Conservation (phyloP, 2,797 vertebrate genomes). For the Cyprinodon diabolis region DNA sequence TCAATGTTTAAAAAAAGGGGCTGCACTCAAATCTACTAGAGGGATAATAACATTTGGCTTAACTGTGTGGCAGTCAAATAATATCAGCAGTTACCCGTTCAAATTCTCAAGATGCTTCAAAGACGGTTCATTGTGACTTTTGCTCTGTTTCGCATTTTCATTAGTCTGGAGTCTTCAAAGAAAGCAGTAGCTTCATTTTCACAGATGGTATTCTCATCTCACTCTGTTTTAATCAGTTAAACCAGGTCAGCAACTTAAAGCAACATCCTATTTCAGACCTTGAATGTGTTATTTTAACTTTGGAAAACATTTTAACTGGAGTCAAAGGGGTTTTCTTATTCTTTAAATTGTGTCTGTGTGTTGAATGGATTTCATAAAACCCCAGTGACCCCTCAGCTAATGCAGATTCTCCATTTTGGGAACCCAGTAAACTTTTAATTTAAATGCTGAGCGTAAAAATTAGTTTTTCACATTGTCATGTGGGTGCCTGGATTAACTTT, state of each 20-base stretch:
- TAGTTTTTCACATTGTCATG: constrained; percentile 37
- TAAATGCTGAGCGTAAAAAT: constrained; percentile 57
- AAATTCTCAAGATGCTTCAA: background rate
- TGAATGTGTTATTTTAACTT: constrained; percentile 39
- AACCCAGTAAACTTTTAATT: constrained; percentile 55
- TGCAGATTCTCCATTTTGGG: constrained; percentile 47
- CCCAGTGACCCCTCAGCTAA: constrained; percentile 53
- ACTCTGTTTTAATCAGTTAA: constrained; percentile 52
- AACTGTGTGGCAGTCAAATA: background rate
- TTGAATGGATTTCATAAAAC: constrained; percentile 55
- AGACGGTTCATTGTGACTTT: constrained; percentile 7
- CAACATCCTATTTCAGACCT: constrained; percentile 29
- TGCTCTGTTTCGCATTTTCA: background rate
- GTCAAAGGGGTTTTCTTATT: constrained; percentile 52
- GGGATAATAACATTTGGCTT: background rate
- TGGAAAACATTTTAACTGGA: constrained; percentile 45
- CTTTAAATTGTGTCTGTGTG: constrained; percentile 45
- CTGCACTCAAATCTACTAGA: background rate
- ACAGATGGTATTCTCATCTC: constrained; percentile 37
- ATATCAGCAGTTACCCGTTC: background rate
- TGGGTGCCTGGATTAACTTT: constrained; percentile 34
- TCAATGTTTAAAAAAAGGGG: background rate
- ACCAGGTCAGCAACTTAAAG: constrained; percentile 41
- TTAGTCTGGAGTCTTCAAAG: background rate
- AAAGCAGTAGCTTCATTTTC: constrained; percentile 26